Percentiles rank a stretch among this genome's conserved stretches.
phyloP scores from a whole-genome alignment of 1,140 invertebrate genomes.

The Hyles vespertilio region DNA sequence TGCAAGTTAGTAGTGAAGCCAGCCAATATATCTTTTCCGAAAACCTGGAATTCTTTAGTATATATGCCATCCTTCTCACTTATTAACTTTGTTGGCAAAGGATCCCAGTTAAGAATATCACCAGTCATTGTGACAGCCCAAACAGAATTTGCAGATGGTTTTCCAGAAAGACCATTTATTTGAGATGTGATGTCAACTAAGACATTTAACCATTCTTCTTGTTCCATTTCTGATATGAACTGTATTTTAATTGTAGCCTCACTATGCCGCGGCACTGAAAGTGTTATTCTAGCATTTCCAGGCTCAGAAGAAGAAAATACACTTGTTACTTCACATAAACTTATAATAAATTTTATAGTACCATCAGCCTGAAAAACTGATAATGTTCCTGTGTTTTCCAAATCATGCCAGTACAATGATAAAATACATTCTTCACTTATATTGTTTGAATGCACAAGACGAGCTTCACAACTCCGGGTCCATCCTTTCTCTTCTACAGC shows the following conservation, averaged over 20 bases:
- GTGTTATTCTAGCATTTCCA: slow-evolving; percentile 82
- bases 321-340: slow-evolving; percentile 84
- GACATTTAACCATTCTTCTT: slow-evolving; percentile 91
- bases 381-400: slow-evolving; percentile 83
- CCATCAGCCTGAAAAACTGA: slow-evolving; percentile 86
- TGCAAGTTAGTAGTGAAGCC: slow-evolving; percentile 74
- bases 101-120: slow-evolving; percentile 88
- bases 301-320: slow-evolving; percentile 86
- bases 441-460: slow-evolving; percentile 78
- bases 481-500: slow-evolving; percentile 90
- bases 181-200: slow-evolving; percentile 83
- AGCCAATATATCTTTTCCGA: slow-evolving; percentile 78
- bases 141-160: slow-evolving; percentile 81
- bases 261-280: slow-evolving; percentile 81
- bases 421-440: slow-evolving; percentile 85
- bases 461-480: slow-evolving; percentile 86
- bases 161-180: slow-evolving; percentile 81
- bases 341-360: slow-evolving; percentile 81
- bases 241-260: slow-evolving; percentile 80
- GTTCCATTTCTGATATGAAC: slow-evolving; percentile 86
- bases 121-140: slow-evolving; percentile 88
- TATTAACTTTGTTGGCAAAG: slow-evolving; percentile 69
- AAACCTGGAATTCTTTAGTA: slow-evolving; percentile 82
- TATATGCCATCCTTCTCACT: slow-evolving; percentile 70
- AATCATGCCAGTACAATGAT: slow-evolving; percentile 85